Percentiles rank a stretch among this genome's conserved stretches.
Evolutionary conservation across 1,140 invertebrate species (phyloP).

Genomic region (Ectropis grisescens): DNA sequence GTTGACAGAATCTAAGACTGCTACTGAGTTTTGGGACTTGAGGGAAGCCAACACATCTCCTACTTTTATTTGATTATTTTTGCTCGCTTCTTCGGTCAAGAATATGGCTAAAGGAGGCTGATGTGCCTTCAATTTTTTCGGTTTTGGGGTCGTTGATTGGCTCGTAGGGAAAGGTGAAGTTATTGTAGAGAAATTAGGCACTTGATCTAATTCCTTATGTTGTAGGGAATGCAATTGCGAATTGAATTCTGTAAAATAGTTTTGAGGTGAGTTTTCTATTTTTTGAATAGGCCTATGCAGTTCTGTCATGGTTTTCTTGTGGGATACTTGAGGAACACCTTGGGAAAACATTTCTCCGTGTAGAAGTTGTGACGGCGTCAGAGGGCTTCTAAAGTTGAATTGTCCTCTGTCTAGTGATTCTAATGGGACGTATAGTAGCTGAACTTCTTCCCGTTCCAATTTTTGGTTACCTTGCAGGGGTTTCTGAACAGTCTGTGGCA

Average conservation of each 20-base stretch:
- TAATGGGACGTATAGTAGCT: slow-evolving; percentile 83
- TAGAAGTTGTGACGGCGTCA: slow-evolving; percentile 28
- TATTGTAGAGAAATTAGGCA: slow-evolving; percentile 44
- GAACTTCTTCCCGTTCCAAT: slow-evolving; percentile 76
- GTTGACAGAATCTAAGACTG: slow-evolving; percentile 80
- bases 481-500: slow-evolving; percentile 19
- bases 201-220: slow-evolving; percentile 34
- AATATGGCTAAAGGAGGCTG: slow-evolving; percentile 87
- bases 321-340: slow-evolving; percentile 15
- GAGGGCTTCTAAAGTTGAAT: slow-evolving; percentile 51
- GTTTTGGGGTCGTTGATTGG: slow-evolving; percentile 58
- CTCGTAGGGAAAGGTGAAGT: slow-evolving; percentile 57
- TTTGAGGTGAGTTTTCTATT: slow-evolving; percentile 22
- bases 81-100: slow-evolving; percentile 70
- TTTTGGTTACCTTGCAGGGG: slow-evolving; percentile 17
- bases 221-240: no score
- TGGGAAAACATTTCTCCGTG: slow-evolving; percentile 44
- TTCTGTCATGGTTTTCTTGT: slow-evolving; percentile 42
- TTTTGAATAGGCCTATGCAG: slow-evolving; percentile 27
- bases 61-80: slow-evolving; percentile 69
- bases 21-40: slow-evolving; percentile 79
- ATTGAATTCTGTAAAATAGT: slow-evolving; percentile 37
- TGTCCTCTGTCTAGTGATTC: slow-evolving; percentile 78
- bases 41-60: slow-evolving; percentile 78
- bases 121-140: slow-evolving; percentile 77